Base-by-base conservation (phyloP, 2,888 invertebrate genomes). In the Chromoteleia sp. region DNA sequence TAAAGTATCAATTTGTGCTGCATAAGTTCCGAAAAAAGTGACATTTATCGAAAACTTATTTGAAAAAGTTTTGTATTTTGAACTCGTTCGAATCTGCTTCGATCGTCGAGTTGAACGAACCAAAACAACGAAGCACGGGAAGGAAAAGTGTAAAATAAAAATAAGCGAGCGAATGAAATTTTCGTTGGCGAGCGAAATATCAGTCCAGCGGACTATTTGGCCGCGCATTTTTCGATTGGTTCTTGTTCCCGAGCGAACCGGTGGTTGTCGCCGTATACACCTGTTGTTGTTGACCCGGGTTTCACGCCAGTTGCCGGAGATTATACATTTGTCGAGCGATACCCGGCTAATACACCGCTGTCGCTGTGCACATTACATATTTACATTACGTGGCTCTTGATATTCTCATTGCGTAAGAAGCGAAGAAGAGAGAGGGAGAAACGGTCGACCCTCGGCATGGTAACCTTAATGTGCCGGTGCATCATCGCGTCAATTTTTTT, bases 231-330 rank as follows among this genome's bases (percentile, higher is more conserved):
- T 77, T 63, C 70, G 48, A 63, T 63, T 45, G 63, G 61, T 48
- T 63, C 70, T 52, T 45, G 45, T 65, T 67, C 7, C 68, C 14
- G 3, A 39, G 52, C 39, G 41, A 68, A 21, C 48, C 61, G 41
- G 63, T 70, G 79, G 63, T 80, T 73, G 59, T 73, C 45, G 43
- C 50, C 30, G 19, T 48, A 67, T 71, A 56, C 81, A 81, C 81
- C 77, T 81, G 81, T 81, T 81, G 81, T 81, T 81, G 76, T 73
- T 67, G 36, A 43, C 30, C 56, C 41, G 58, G n/a, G 63, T 63
- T 70, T 70, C 71, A 59, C 76, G 67, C 70, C 75, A 67, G 81
- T 71, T 68, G 73, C 56, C 36, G 36, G 14, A 63, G 74, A 73
- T 73, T 73, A 73, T 56, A 68, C 50, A 58, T 68, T 29, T 68